Evolutionary conservation across 1,140 invertebrate species (phyloP).

Genomic region (Panagrolaimus sp.): DNA sequence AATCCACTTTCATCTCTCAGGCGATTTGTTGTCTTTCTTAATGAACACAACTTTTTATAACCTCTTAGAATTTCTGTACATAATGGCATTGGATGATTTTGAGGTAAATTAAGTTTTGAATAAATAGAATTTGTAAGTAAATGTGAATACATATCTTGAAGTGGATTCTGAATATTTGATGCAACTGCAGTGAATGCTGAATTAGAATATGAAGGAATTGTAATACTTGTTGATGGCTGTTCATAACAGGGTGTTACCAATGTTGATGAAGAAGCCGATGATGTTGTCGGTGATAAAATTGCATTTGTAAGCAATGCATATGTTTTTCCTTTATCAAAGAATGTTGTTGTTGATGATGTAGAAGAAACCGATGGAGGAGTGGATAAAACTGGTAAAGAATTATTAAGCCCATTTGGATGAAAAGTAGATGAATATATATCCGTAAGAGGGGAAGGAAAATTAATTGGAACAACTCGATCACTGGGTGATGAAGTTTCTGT

Average conservation of each 20-base stretch:
- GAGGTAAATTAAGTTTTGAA: background rate
- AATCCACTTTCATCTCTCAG: slow-evolving; percentile 3
- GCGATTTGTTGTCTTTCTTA: background rate
- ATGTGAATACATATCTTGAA: background rate
- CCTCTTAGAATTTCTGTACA: background rate
- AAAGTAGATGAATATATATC: background rate
- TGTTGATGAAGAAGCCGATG: background rate
- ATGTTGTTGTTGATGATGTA: background rate
- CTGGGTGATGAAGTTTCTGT: background rate
- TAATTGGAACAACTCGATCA: background rate
- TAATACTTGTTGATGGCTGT: no score
- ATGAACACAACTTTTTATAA: slow-evolving; percentile 7
- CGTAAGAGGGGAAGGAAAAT: background rate
- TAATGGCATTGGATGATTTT: background rate
- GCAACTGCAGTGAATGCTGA: background rate
- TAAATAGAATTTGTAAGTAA: background rate
- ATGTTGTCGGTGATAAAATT: background rate
- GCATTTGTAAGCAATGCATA: background rate
- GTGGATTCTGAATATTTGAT: background rate
- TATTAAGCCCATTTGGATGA: background rate
- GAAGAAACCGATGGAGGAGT: background rate
- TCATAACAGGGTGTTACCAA: background rate
- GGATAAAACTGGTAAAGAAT: slow-evolving; percentile 1
- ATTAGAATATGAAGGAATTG: background rate
- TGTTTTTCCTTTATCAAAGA: slow-evolving; percentile 14